Conservation (phyloP, 1,140 invertebrate genomes). For the Trichonephila clavipes region DNA sequence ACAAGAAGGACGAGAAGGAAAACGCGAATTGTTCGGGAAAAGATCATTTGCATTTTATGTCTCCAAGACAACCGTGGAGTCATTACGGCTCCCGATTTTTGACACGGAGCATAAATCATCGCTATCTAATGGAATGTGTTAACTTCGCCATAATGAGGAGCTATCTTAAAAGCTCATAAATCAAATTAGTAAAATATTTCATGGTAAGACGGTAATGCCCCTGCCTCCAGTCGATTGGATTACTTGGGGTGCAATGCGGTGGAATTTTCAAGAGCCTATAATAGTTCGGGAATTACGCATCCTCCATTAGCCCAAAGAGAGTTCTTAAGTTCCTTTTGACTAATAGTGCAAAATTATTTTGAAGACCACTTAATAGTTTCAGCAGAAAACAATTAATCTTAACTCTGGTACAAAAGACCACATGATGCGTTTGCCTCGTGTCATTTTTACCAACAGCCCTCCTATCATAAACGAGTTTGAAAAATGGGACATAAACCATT, state of each 20-base stretch:
- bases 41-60: constrained; percentile 20
- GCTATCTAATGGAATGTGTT: constrained; percentile 61
- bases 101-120: constrained; percentile 48
- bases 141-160: constrained; percentile 51
- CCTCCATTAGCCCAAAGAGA: constrained; percentile 60
- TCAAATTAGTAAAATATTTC: constrained; percentile 72
- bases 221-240: not conserved
- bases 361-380: constrained; percentile 61
- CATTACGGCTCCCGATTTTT: constrained; percentile 35
- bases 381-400: constrained; percentile 49
- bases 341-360: constrained; percentile 72
- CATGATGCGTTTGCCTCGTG: constrained; percentile 13
- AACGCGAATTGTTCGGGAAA: not conserved
- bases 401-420: constrained; percentile 36
- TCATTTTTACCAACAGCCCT: constrained; percentile 37
- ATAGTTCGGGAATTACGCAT: constrained; percentile 58
- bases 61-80: not conserved
- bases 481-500: constrained; percentile 74
- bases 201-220: constrained; percentile 15
- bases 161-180: constrained; percentile 71
- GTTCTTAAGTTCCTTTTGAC: constrained; percentile 54
- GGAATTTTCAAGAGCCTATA: constrained; percentile 53
- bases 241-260: not conserved
- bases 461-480: constrained; percentile 52
- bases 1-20: not conserved